These are phyloP conservation scores for Oligia strigilis DNA, from an alignment of 2,888 invertebrate genomes.

Conservation along the genomic window DNA sequence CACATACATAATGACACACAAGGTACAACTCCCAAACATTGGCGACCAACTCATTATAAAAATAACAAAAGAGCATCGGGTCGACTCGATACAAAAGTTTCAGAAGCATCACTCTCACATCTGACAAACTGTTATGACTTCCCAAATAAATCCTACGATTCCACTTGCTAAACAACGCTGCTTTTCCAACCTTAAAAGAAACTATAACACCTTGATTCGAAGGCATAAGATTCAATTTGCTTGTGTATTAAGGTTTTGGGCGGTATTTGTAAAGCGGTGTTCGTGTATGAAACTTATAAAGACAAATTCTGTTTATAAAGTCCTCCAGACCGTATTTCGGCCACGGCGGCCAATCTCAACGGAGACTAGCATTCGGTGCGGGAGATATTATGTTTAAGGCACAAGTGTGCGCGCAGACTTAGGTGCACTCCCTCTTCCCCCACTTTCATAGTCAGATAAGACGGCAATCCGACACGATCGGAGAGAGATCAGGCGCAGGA, in stretches of 20 bases:
- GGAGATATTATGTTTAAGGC: too few species aligned
- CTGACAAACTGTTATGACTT: conserved; percentile 53
- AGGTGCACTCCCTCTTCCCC: too few species aligned
- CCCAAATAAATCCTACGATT: conserved; percentile 42
- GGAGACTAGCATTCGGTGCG: too few species aligned
- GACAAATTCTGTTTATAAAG: conserved; percentile 49
- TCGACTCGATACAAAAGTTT: conserved; percentile 35
- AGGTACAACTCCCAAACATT: conserved; percentile 11
- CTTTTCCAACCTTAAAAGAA: background rate
- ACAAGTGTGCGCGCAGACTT: too few species aligned
- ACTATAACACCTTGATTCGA: background rate
- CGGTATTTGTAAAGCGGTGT: conserved; percentile 1
- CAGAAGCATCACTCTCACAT: conserved; percentile 38
- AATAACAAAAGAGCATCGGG: conserved; percentile 34
- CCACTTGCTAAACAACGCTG: conserved; percentile 24
- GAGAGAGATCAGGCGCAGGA: too few species aligned
- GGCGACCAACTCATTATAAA: conserved; percentile 49
- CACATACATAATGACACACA: conserved; percentile 21
- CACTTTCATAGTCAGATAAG: too few species aligned
- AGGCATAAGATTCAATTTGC: conserved; percentile 25
- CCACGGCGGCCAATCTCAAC: too few species aligned
- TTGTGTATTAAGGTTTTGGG: background rate
- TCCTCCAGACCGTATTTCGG: too few species aligned
- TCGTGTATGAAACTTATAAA: conserved; percentile 38
- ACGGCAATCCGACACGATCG: too few species aligned